Evolutionary conservation across 2,113 vertebrate species (phyloP).

Genomic region (Rhabdomys dilectus): DNA sequence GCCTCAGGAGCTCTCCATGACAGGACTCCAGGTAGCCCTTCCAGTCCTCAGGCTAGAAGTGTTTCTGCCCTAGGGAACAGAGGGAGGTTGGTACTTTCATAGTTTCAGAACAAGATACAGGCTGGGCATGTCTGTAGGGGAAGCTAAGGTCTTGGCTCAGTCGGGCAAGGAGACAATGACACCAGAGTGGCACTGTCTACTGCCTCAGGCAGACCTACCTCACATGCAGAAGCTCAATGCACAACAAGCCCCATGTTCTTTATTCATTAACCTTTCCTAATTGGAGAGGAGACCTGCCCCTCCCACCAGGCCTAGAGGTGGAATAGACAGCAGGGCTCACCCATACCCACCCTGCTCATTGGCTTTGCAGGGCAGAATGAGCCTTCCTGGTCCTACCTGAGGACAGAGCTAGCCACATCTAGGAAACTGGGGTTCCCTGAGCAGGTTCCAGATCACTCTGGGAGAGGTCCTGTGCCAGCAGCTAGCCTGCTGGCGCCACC

Average conservation of each 20-base stretch:
- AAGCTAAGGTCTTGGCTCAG: neutral
- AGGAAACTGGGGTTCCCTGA: neutral
- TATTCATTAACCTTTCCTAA: neutral
- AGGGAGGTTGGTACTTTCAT: neutral
- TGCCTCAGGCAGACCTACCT: neutral
- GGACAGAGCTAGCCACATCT: neutral
- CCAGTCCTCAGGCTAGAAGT: neutral
- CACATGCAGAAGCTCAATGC: neutral
- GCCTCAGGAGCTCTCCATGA: neutral
- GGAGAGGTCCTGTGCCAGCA: neutral
- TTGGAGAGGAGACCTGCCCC: neutral
- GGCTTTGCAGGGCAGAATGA: neutral
- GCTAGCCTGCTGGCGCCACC: neutral
- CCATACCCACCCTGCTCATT: neutral
- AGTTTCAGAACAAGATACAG: neutral
- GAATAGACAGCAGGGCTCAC: rapidly evolving
- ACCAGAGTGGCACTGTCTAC: neutral
- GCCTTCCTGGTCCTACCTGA: neutral
- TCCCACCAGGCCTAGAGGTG: neutral
- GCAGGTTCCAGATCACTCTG: neutral
- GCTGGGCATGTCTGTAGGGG: neutral
- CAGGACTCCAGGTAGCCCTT: neutral
- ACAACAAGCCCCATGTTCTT: neutral
- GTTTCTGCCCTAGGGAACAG: neutral
- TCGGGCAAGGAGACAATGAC: neutral